Base-by-base conservation (phyloP, 23 tunicate species). In the Phallusia fumigata region DNA sequence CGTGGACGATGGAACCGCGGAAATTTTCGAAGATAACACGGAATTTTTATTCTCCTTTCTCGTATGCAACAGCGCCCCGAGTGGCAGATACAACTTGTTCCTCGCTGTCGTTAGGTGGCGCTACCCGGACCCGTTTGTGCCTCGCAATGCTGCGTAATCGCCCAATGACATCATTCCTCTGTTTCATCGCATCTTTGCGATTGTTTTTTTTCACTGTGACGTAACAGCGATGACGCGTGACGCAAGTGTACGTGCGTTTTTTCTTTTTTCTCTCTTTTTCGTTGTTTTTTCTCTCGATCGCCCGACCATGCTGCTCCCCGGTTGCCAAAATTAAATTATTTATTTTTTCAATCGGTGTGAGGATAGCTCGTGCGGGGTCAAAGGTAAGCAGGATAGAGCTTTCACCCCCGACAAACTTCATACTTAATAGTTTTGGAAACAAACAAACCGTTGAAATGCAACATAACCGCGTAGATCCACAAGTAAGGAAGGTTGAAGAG, bases 221-320 rank as follows among this genome's bases (percentile, higher is more conserved):
- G 69, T 58, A 22, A 58, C 69, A 58, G 28, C 18, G 18, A 51
- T 51, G 58, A 51, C 58, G 58, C 58, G 18, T 18, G 28, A 58
- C 69, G 28, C 69, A 58, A 58, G 15, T 58, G 69, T 58, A 6
- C 69, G 69, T 58, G 28, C 69, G 69, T 58, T 22, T 24, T 58
- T 58, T 16, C 16, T 58, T 58, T 58, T 13, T 13, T 58, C 28
- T 58, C 13, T 13, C 15, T 13, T 58, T 58, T 21, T 58, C 13
- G 28, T 58, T 58, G 69, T 16, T 58, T 58, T 58, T 58, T 24
- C 69, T 22, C 69, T 8, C 69, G 69, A 58, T 58, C 69, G 69
- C 28, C 69, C 26, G 69, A 58, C 69, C 69, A 58, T 58, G 69
- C 69, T 58, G 69, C 69, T 58, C 69, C 69, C 69, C 69, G 69